phyloP scores from a whole-genome alignment of 2,113 vertebrate species.

The Capricornis sumatraensis region DNA sequence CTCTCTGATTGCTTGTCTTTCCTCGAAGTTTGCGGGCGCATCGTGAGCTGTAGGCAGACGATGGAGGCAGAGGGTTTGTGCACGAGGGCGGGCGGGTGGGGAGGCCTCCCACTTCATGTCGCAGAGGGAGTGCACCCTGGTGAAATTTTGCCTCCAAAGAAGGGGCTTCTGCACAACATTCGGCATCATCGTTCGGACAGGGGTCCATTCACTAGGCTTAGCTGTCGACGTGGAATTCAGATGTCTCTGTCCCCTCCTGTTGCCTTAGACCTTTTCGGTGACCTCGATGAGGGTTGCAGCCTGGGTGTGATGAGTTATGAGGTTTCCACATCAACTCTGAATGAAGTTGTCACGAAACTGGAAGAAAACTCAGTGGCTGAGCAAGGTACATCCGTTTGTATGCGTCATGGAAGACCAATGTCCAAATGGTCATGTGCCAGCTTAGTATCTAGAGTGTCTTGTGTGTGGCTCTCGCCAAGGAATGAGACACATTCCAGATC shows the following conservation, averaged over 20 bases:
- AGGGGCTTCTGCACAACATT: background rate
- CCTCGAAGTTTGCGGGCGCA: background rate
- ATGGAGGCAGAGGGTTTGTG: background rate
- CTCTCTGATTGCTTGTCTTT: background rate
- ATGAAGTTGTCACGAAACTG: conserved; percentile 91
- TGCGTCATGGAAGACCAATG: background rate
- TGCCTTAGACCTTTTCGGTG: conserved; percentile 85
- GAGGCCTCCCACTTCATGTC: background rate
- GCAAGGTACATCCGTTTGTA: conserved; percentile 79
- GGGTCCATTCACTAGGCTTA: background rate
- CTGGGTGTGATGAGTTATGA: conserved; percentile 86
- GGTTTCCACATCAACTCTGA: conserved; percentile 90
- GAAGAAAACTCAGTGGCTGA: conserved; percentile 81
- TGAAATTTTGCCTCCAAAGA: background rate
- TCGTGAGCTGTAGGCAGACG: background rate
- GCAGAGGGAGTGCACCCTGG: background rate
- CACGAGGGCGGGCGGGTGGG: accelerated
- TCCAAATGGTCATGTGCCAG: background rate
- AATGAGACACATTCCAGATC: background rate
- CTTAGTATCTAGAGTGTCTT: background rate
- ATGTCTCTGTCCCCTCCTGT: background rate
- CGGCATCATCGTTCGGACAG: background rate
- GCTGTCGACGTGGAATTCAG: background rate
- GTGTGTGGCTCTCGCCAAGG: background rate
- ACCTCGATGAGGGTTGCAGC: conserved; percentile 82